Conservation (phyloP, 2,888 invertebrate genomes). For the Archaeoteleia sp. region DNA sequence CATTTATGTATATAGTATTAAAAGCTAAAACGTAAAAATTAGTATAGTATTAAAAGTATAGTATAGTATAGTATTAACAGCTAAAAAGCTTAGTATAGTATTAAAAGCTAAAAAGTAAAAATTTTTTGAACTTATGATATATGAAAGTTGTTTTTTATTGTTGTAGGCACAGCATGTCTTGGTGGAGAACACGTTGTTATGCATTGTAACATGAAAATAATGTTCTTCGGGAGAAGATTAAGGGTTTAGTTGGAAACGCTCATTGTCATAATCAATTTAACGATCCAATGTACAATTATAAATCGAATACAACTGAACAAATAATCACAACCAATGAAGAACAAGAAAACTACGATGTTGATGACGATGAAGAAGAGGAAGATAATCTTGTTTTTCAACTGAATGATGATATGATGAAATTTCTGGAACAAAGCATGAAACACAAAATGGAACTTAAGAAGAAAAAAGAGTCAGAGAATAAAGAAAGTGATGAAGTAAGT, state of each 20-base stretch:
- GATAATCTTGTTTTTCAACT: conserved; percentile 77
- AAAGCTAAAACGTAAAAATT: no score
- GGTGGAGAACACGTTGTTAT: conserved; percentile 71
- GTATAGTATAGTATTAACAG: no score
- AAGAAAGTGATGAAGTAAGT: conserved; percentile 7
- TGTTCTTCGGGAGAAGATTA: conserved; percentile 59
- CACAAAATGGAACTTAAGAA: conserved; percentile 75
- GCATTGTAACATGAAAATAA: conserved; percentile 70
- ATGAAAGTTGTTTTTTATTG: conserved; percentile 6
- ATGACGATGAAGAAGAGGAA: conserved; percentile 59
- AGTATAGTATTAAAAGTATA: no score
- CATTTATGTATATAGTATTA: no score
- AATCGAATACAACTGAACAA: conserved; percentile 9
- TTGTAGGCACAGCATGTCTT: conserved; percentile 67
- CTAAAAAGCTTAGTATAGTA: no score
- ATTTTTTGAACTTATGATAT: no score
- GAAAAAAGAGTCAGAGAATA: conserved; percentile 54
- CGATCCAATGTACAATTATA: conserved; percentile 8
- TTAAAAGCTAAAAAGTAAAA: no score
- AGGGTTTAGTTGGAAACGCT: conserved; percentile 44
- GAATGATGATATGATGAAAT: conserved; percentile 80
- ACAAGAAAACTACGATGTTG: conserved; percentile 32
- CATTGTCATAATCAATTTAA: conserved; percentile 14
- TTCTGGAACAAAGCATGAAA: conserved; percentile 79
- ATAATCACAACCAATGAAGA: background rate